phyloP scores from a whole-genome alignment of 2,113 vertebrate genomes.

The Syrmaticus mikado region DNA sequence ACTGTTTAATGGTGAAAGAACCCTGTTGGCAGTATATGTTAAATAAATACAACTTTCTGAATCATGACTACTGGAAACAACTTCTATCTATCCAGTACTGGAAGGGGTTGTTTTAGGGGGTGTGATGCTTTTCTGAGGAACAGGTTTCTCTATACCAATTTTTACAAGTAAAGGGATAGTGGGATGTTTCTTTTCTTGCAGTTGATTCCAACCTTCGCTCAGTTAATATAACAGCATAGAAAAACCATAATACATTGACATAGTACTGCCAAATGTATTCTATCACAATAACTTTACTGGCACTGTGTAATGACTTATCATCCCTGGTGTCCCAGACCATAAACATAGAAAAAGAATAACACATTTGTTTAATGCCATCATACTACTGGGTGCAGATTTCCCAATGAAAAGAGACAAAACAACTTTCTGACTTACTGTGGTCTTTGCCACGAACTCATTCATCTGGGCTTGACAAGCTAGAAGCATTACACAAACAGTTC shows the following conservation, averaged over 20 bases:
- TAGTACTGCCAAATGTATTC: rapidly evolving
- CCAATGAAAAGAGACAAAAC: rapidly evolving
- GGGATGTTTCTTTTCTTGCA: not conserved
- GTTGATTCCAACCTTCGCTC: not conserved
- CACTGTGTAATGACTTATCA: too few species aligned
- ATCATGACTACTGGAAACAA: not conserved
- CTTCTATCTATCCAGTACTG: rapidly evolving
- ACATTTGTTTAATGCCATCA: rapidly evolving
- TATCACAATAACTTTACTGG: not conserved
- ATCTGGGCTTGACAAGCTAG: rapidly evolving
- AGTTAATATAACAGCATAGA: rapidly evolving
- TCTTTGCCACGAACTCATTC: not conserved
- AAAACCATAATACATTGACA: rapidly evolving
- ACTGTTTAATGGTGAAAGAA: not conserved
- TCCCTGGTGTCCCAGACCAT: not conserved
- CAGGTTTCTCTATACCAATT: not conserved
- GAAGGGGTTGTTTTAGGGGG: not conserved
- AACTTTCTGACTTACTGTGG: not conserved
- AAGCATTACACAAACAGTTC: rapidly evolving
- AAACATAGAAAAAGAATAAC: not conserved
- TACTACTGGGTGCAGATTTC: not conserved
- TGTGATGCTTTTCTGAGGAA: not conserved
- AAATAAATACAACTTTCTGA: constrained; percentile 50
- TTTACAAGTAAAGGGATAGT: rapidly evolving
- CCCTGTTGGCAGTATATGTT: not conserved